Base-by-base conservation (phyloP, 2,797 vertebrate species). In the Calcarius lapponicus region DNA sequence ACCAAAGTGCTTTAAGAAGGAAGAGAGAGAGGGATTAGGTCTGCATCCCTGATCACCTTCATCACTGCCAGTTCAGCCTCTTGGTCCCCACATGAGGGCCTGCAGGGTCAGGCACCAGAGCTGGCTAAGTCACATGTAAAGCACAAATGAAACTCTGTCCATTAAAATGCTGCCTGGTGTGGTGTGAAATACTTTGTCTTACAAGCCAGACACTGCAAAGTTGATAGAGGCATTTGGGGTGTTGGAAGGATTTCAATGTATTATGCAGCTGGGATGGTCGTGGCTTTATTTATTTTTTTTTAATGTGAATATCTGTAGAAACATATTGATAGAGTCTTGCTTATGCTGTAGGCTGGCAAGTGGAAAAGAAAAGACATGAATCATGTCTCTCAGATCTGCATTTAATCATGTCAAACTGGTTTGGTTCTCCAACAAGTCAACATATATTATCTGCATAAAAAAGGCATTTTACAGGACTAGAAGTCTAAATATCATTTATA, bases 401-500 rank as follows among this genome's bases (percentile, higher is more conserved):
- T 96, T 97, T 96, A 95, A 97, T 97, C 97, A 97, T 92, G 94
- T 76, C 93, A 91, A 91, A 94, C 95, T 78, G 80, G 96, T 96
- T 95, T 97, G 96, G 74, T 97, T 97, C 97, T 97, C 92, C 96
- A 97, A 61, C 93, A 93, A 96, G 95, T 97, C 97, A 97, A 97
- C 94, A 96, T 97, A 97, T 96, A 97, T 97, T 97, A 97, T 95
- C 95, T 95, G 88, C 87, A 64, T 96, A 92, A 96, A 96, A 97
- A 94, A 95, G 92, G 95, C 79, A 92, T 94, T 97, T 97, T 96
- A 95, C 74, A 91, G 67, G 86, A 80, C 86, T 93, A 57, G 85
- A 92, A 96, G 92, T 97, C 96, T 97, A 97, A 97, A 97, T 97
- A 97, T 95, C 96, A 97, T 96, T 97, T 97, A 97, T 97, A 97